Conservation (phyloP, 2,888 invertebrate genomes). For the Hartigia nigra region DNA sequence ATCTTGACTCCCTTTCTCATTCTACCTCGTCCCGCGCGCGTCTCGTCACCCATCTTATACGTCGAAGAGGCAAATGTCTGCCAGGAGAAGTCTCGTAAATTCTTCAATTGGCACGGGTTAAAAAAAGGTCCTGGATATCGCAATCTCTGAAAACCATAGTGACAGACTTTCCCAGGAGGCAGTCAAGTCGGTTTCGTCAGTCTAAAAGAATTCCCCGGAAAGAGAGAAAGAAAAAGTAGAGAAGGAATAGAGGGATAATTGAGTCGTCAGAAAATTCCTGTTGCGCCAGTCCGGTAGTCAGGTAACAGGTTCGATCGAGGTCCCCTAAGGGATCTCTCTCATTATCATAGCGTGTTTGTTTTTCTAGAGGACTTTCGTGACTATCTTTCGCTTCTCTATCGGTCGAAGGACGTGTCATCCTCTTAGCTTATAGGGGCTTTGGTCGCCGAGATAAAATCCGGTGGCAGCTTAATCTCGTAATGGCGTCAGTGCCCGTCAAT, state of each 20-base stretch:
- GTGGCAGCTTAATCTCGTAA: conserved; percentile 24
- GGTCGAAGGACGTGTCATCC: conserved; percentile 22
- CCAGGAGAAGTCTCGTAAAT: conserved; percentile 6
- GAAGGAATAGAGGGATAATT: conserved; percentile 7
- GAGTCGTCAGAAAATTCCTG: conserved; percentile 24
- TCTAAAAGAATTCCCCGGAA: neutral
- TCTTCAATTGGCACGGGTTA: conserved; percentile 13
- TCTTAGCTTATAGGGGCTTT: conserved; percentile 15
- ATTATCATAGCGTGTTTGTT: conserved; percentile 23
- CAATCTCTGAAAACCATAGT: neutral
- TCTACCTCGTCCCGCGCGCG: neutral
- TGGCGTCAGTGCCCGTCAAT: conserved; percentile 24
- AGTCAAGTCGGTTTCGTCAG: neutral
- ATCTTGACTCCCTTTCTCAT: conserved; percentile 14
- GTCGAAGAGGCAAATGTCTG: conserved; percentile 13
- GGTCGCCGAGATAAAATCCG: conserved; percentile 21
- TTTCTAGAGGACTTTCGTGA: conserved; percentile 8
- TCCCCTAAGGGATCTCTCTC: conserved; percentile 9
- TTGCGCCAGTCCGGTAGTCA: conserved; percentile 16
- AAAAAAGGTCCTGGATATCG: conserved; percentile 3
- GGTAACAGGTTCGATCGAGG: conserved; percentile 40
- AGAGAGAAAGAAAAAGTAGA: conserved; percentile 14
- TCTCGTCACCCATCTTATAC: conserved; percentile 10
- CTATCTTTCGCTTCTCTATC: conserved; percentile 13
- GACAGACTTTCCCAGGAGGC: conserved; percentile 2